phyloP scores from a whole-genome alignment of 2,113 vertebrate species.

The Heptranchias perlo region DNA sequence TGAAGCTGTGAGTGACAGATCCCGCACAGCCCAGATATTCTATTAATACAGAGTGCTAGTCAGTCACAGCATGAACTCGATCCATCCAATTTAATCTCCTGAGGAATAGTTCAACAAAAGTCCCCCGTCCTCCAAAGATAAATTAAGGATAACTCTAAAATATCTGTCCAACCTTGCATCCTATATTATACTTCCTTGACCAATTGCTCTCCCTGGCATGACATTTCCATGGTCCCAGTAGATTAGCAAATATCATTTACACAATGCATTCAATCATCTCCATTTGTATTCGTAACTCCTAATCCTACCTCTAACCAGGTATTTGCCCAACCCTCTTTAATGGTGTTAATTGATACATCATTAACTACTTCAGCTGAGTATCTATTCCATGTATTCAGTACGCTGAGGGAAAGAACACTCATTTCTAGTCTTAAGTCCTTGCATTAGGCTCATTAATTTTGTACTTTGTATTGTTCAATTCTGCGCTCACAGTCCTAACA shows the following conservation, averaged over 20 bases:
- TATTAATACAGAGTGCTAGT: neutral
- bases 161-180: neutral
- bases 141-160: neutral
- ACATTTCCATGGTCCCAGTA: neutral
- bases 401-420: neutral
- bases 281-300: neutral
- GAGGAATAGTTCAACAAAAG: neutral
- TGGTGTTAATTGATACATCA: neutral
- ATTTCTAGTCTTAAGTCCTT: neutral
- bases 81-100: neutral
- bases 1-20: neutral
- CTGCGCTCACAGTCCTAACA: neutral
- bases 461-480: neutral
- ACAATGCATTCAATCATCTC: neutral
- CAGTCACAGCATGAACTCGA: neutral
- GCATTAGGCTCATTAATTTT: neutral
- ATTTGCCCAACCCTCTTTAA: neutral
- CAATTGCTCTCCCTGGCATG: neutral
- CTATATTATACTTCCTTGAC: neutral
- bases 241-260: neutral
- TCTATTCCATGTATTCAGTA: neutral
- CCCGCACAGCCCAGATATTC: neutral
- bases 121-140: neutral
- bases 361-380: neutral
- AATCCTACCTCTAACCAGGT: neutral